phyloP scores from a whole-genome alignment of 2,797 vertebrate species.

The Hyperoplus immaculatus region DNA sequence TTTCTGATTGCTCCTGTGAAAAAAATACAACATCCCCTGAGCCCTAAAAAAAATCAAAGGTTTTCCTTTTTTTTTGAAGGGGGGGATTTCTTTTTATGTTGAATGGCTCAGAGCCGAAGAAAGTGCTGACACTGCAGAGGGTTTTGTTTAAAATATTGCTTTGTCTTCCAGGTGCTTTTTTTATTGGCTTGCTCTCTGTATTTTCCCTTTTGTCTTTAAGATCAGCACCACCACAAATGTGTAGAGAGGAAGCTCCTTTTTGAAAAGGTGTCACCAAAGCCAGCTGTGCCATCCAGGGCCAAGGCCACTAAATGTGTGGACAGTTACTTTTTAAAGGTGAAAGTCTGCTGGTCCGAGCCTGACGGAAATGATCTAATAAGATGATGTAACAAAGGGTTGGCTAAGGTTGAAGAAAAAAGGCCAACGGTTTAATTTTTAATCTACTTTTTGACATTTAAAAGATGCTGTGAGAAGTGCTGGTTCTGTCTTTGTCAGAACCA shows the following conservation, averaged over 20 bases:
- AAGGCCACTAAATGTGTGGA: conserved; percentile 53
- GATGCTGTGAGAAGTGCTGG: not conserved
- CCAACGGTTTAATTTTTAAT: not conserved
- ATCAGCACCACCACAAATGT: conserved; percentile 31
- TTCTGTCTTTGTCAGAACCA: not conserved
- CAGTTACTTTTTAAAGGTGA: conserved; percentile 24
- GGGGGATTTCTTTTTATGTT: conserved; percentile 59
- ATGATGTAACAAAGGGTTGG: conserved; percentile 19
- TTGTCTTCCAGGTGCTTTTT: conserved; percentile 76
- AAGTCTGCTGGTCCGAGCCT: not conserved
- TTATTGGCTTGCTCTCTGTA: conserved; percentile 58
- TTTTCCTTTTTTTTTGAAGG: conserved; percentile 12
- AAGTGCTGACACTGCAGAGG: conserved; percentile 76
- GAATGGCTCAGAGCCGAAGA: conserved; percentile 59
- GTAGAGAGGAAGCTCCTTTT: conserved; percentile 37
- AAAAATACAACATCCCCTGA: conserved; percentile 14
- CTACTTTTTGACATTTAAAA: not conserved
- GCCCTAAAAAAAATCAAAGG: conserved; percentile 62
- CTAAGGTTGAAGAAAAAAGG: not conserved
- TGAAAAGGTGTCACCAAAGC: conserved; percentile 61
- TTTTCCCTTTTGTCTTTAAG: conserved; percentile 50
- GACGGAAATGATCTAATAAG: conserved; percentile 1
- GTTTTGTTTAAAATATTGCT: conserved; percentile 64
- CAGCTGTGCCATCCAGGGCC: conserved; percentile 48
- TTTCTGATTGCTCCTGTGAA: conserved; percentile 43